These are phyloP conservation scores for Microhierax caerulescens DNA, from an alignment of 2,797 vertebrate genomes.

Conservation along the genomic window DNA sequence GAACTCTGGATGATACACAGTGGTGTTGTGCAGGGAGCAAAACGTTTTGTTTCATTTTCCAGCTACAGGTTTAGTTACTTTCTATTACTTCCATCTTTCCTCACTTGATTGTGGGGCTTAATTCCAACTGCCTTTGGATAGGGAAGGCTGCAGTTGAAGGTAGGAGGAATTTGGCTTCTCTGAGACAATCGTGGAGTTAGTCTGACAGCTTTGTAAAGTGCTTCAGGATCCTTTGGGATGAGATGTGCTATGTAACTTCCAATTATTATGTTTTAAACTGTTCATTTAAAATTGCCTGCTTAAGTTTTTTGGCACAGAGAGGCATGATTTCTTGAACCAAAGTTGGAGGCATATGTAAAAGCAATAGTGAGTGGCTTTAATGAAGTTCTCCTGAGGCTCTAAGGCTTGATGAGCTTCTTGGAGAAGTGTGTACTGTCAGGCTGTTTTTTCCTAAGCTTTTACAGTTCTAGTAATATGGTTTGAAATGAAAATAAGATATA, in stretches of 20 bases:
- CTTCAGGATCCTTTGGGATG: neutral
- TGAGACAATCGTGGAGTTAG: fast-evolving
- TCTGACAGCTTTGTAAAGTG: neutral
- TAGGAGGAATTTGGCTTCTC: neutral
- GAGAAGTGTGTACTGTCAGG: neutral
- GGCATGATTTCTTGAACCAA: neutral
- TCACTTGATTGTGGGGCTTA: neutral
- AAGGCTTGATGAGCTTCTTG: neutral
- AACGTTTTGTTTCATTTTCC: fast-evolving
- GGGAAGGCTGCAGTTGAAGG: neutral
- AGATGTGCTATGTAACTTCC: neutral
- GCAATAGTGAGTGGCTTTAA: neutral
- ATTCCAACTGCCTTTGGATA: neutral
- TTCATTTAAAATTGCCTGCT: constrained; percentile 42
- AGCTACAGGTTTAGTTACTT: neutral
- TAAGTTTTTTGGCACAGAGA: constrained; percentile 1
- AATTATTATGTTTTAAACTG: neutral
- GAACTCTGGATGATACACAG: neutral
- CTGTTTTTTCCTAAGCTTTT: constrained; percentile 34
- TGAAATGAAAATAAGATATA: constrained; percentile 68
- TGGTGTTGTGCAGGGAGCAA: neutral
- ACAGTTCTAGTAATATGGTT: constrained; percentile 11
- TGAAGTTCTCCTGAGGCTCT: neutral
- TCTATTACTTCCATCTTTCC: neutral
- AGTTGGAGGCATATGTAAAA: neutral